Percentiles rank a stretch among this genome's conserved stretches.
Evolutionary conservation across 1,140 invertebrate genomes (phyloP).

Genomic region (Platorchestia sp.): DNA sequence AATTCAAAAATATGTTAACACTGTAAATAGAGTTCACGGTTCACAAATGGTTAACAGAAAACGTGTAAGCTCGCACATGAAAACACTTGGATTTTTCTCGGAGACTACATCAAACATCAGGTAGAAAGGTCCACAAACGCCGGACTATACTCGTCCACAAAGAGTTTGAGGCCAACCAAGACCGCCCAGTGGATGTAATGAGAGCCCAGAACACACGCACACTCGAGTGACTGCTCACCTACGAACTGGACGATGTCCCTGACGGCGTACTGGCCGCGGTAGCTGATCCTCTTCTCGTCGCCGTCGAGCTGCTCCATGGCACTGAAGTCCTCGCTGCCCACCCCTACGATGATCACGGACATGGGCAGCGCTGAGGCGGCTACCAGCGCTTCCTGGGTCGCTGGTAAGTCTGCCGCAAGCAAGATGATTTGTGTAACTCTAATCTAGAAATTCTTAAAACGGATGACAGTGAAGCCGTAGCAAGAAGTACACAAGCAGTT

Average conservation of each 20-base stretch:
- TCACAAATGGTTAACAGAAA: too few relatives aligned
- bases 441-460: neutral
- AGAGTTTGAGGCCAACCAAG: neutral
- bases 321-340: slow-evolving; percentile 73
- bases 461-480: too few relatives aligned
- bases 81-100: too few relatives aligned
- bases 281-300: slow-evolving; percentile 70
- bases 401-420: slow-evolving; percentile 68
- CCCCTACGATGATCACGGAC: slow-evolving; percentile 78
- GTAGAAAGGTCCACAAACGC: too few relatives aligned
- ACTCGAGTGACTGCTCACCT: slow-evolving; percentile 68
- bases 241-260: slow-evolving; percentile 76
- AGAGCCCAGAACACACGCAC: too few relatives aligned
- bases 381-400: slow-evolving; percentile 72
- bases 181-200: too few relatives aligned
- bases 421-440: neutral
- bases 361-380: slow-evolving; percentile 75
- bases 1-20: too few relatives aligned
- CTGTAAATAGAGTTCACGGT: too few relatives aligned
- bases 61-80: too few relatives aligned
- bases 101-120: neutral
- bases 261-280: slow-evolving; percentile 69
- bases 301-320: slow-evolving; percentile 72
- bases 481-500: too few relatives aligned
- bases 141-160: too few relatives aligned